A percentile compares a stretch with the other conserved stretches of the same genome.
phyloP scores from a whole-genome alignment of 1,140 invertebrate species.

The Choristoneura fumiferana region DNA sequence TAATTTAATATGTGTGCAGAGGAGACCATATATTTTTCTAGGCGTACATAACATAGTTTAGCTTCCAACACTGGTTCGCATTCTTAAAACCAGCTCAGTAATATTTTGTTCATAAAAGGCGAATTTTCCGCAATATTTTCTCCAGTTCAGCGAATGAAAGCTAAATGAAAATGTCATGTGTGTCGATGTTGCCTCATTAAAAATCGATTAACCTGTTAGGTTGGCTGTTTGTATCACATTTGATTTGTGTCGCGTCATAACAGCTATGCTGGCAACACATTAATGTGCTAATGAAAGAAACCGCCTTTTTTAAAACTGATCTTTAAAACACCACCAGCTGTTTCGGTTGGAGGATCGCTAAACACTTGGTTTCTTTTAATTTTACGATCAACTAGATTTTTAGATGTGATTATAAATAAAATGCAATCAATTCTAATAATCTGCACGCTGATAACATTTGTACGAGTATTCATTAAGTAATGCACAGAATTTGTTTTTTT shows the following conservation, averaged over 20 bases:
- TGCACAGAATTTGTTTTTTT: too few relatives aligned
- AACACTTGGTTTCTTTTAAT: not conserved
- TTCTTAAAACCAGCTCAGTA: too few relatives aligned
- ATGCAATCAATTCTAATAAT: too few relatives aligned
- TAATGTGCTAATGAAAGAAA: not conserved
- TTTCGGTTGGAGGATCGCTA: not conserved
- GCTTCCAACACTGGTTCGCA: too few relatives aligned
- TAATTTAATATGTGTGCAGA: too few relatives aligned
- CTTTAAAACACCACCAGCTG: not conserved
- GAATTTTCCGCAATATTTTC: constrained; percentile 8
- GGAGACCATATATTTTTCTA: too few relatives aligned
- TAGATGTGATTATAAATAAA: too few relatives aligned
- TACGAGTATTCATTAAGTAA: too few relatives aligned
- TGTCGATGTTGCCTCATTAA: constrained; percentile 4
- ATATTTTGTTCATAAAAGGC: constrained; percentile 5
- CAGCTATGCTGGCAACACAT: constrained; percentile 2
- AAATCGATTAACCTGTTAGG: constrained; percentile 11
- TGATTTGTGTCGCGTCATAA: constrained; percentile 10
- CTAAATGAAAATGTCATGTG: constrained; percentile 3
- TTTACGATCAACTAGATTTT: not conserved
- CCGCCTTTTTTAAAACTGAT: not conserved
- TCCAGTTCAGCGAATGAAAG: constrained; percentile 6
- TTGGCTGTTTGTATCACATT: not conserved
- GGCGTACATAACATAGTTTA: too few relatives aligned
- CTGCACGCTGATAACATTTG: too few relatives aligned